Evolutionary conservation across 2,797 vertebrate genomes (phyloP).

Genomic region (Dipus sagitta): DNA sequence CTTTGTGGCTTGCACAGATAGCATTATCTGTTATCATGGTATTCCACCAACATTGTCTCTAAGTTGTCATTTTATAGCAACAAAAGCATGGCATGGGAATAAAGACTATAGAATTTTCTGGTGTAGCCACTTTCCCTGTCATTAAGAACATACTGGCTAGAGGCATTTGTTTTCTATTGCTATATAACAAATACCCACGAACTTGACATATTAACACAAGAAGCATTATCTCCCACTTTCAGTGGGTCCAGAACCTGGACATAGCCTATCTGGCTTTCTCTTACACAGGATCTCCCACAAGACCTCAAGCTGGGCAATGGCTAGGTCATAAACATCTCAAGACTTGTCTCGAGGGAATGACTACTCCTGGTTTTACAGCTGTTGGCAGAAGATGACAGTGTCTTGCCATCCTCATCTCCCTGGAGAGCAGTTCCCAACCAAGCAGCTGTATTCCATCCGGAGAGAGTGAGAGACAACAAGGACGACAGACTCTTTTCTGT

Average conservation of each 20-base stretch:
- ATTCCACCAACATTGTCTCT: background rate
- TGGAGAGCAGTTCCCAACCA: background rate
- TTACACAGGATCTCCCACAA: background rate
- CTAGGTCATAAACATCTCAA: background rate
- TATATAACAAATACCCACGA: background rate
- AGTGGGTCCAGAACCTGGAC: background rate
- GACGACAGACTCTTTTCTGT: slow-evolving; percentile 19
- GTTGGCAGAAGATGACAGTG: slow-evolving; percentile 25
- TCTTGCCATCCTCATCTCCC: slow-evolving; percentile 19
- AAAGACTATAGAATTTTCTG: background rate
- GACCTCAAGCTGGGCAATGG: background rate
- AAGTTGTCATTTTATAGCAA: background rate
- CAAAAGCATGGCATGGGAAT: background rate
- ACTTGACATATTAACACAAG: slow-evolving; percentile 10
- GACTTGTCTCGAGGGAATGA: background rate
- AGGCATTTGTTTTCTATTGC: background rate
- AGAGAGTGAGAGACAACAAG: background rate
- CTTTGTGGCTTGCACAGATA: background rate
- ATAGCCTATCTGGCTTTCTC: background rate
- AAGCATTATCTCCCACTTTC: background rate
- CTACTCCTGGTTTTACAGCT: background rate
- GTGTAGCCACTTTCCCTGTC: background rate
- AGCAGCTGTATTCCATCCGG: slow-evolving; percentile 3
- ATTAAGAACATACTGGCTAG: background rate
- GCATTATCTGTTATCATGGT: background rate